Evolutionary conservation across 2,797 vertebrate species (phyloP), one percentile per base, ranked within the genome.

Genomic region (Mareca strepera): DNA sequence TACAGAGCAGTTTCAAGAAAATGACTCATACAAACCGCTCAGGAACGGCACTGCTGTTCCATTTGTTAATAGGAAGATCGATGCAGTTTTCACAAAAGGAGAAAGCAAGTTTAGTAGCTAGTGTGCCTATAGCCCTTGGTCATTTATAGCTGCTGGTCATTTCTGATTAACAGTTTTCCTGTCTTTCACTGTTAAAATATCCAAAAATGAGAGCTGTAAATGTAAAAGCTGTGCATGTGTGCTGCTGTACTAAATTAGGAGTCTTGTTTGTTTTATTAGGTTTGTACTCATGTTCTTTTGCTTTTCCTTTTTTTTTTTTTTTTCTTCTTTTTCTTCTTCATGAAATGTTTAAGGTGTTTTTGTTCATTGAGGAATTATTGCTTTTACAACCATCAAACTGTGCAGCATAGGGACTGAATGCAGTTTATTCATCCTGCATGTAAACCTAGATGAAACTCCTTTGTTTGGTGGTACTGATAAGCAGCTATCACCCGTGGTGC

Each of bases 1-100:
- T 69, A 22, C 84, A 16, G 92, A 94, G 95, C 81, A 59, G 79
- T 75, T 93, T 93, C 74, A 77, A 68, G 64, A 92, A 95, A 83
- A 83, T 75, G 91, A 90, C 92, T 96, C 29, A 48, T 15, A 68
- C 90, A 68, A 16, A n/a, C 33, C 6, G 3, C 3, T 29, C 2
- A 4, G 76, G 93, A 80, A 95, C 60, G 75, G 77, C 28, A 77
- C 82, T 84, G 91, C 87, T 81, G 78, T 94, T 48, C 55, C 18
- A 0, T 29, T 12, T 53, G 69, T 83, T 53, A 31, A n/a, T 1
- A 4, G 86, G 50, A 16, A 26, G 50, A 59, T 22, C 69, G 48
- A 80, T 94, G 63, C 53, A 41, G 80, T 93, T 79, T 75, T 84
- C 70, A 53, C 82, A 82, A 43, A 83, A 69, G 4, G 44, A 52